Evolutionary conservation across 2,113 vertebrate genomes (phyloP), one percentile per base, ranked within the genome.

Genomic region (Beaufortia kweichowensis): DNA sequence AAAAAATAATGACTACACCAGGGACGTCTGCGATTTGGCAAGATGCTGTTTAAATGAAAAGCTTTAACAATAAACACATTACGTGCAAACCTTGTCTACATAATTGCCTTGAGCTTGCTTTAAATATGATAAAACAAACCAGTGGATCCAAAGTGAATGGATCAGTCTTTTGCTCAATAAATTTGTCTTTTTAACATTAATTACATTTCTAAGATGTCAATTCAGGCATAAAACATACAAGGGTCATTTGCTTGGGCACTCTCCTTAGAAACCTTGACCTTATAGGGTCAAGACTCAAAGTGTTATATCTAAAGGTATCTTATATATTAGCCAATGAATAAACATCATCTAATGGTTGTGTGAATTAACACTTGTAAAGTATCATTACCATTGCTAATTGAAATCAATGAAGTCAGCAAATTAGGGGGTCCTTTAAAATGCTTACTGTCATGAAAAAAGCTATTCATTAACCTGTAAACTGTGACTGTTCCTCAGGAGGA

Each of bases 1-100:
- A 65, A 78, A 65, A 31, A n/a, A 56, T 72, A 78, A 72, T 72
- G 77, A 71, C 68, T 31, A 39, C 77, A 57, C 68, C 17, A 65
- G 77, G 77, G 77, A 78, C 19, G 8, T 62, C 43, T 23, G 12
- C n/a, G 24, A 6, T n/a, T 66, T 69, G 29, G 31, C 28, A 23
- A 19, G n/a, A 46, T n/a, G 17, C 68, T 2, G 1, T 31, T 64
- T 59, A 43, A 29, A 64, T 72, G 46, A 62, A 31, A 29, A 78
- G 28, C 67, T 55, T 46, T 64, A 60, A 41, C 43, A 70, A 26
- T 43, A 24, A 24, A 57, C 39, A 39, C 43, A 23, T 35, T 53
- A 35, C 23, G 6, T 39, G 43, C 28, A 62, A 19, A 21, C 10
- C 28, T 43, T 70, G n/a, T 62, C 65, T 26, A 21, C 7, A 6